Percentiles rank a stretch among this genome's conserved stretches.
Evolutionary conservation across 2,113 vertebrate genomes (phyloP).

Genomic region (Brachyhypopomus gauderio): DNA sequence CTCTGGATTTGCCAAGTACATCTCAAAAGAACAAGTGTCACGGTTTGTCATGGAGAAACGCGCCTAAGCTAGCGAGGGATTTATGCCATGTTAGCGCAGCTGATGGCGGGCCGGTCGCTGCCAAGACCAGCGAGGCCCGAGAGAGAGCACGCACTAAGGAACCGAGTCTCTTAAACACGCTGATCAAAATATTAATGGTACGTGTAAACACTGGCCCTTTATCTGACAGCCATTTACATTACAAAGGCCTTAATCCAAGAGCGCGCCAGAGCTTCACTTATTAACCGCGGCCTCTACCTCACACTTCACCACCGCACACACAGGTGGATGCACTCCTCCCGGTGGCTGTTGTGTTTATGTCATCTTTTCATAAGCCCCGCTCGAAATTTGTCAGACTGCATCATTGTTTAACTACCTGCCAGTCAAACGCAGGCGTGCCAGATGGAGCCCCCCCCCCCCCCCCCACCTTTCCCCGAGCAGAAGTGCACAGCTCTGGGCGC

Average conservation of each 20-base stretch:
- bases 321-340: conserved; percentile 86
- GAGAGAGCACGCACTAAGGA: conserved; percentile 84
- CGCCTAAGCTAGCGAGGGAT: conserved; percentile 71
- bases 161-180: conserved; percentile 84
- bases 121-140: conserved; percentile 68
- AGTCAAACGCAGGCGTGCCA: conserved; percentile 82
- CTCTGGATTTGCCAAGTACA: conserved; percentile 72
- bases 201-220: conserved; percentile 81
- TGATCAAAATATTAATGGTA: conserved; percentile 89
- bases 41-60: conserved; percentile 40
- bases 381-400: conserved; percentile 95
- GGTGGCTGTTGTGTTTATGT: conserved; percentile 83
- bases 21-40: conserved; percentile 67
- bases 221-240: conserved; percentile 86
- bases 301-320: conserved; percentile 80
- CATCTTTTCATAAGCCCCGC: conserved; percentile 91
- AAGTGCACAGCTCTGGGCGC: conserved; percentile 72
- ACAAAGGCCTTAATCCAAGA: conserved; percentile 81
- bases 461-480: conserved; percentile 81
- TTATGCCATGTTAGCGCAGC: conserved; percentile 83
- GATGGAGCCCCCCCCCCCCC: conserved; percentile 74
- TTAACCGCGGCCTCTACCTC: conserved; percentile 84
- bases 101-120: conserved; percentile 69
- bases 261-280: conserved; percentile 78
- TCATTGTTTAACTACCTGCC: conserved; percentile 90